Evolutionary conservation across 2,113 vertebrate genomes (phyloP), one percentile per base, ranked within the genome.

Genomic region (Chrysemys picta): DNA sequence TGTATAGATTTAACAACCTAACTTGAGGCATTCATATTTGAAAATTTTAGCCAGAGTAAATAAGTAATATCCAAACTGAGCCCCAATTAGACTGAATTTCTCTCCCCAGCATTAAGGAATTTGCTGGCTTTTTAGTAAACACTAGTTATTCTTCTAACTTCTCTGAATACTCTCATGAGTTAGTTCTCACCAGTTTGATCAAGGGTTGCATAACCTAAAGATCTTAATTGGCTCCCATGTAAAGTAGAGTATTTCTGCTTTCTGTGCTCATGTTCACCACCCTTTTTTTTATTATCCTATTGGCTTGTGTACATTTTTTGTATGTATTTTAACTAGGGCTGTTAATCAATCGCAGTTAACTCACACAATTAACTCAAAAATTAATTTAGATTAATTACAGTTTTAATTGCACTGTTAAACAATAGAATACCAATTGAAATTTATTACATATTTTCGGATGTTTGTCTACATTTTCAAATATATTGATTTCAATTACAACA

Each of bases 1-100:
- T 94, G 88, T 84, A 92, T 12, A 2, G 89, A 84, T 87, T 86
- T 87, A 93, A 88, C 72, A 80, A 21, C 78, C 82, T 94, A 88
- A 72, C 29, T 92, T 72, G n/a, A 91, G 62, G 80, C 29, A 84
- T 81, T 82, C 92, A 91, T 49, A 6, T 84, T 82, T 95, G 85
- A 90, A 88, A 38, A 2, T 88, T 82, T 89, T 57, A 84, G 83
- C 59, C 62, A 65, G 62, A n/a, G 8, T 65, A 65, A 65, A 17
- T 65, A n/a, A 65, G 62, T 65, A 65, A 65, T 17, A 35, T 9
- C 8, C 62, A 35, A 65, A 65, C 62, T 19, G 8, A 8, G 2
- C 62, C 31, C 31, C 35, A 8, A 65, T 42, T 42, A 42, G 42
- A 42, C 42, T 42, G 42, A 42, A 42, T 93, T 88, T 88, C 11